Evolutionary conservation across 2,888 invertebrate species (phyloP).

Genomic region (Lasioglossum calceatum): DNA sequence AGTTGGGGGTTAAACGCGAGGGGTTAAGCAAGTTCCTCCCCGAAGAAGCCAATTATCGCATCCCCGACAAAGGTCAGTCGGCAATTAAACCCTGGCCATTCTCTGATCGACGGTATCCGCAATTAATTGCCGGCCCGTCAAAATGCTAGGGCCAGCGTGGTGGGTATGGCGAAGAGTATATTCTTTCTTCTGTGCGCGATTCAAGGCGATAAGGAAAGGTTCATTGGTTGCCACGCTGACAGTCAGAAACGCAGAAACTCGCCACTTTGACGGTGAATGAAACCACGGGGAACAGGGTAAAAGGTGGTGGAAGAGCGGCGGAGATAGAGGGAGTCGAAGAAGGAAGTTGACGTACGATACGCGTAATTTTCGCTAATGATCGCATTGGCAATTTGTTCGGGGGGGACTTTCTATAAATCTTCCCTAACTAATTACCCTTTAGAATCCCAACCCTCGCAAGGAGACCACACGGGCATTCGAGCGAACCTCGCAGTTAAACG

Average conservation of each 20-base stretch:
- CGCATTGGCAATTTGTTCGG: constrained; percentile 75
- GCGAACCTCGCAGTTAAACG: constrained; percentile 73
- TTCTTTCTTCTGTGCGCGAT: neutral
- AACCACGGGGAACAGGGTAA: neutral
- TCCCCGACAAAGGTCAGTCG: constrained; percentile 20
- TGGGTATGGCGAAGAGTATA: neutral
- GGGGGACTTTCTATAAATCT: constrained; percentile 75
- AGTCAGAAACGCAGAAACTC: neutral
- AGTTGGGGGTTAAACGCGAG: neutral
- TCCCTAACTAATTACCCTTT: constrained; percentile 78
- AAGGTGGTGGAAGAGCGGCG: constrained; percentile 13
- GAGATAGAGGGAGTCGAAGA: constrained; percentile 28
- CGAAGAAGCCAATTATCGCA: neutral
- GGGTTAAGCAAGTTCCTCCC: neutral
- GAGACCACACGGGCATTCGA: constrained; percentile 71
- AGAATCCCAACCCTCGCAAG: constrained; percentile 66
- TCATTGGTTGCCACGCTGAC: neutral
- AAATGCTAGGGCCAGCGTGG: neutral
- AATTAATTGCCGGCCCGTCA: constrained; percentile 20
- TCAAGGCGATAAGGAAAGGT: constrained; percentile 1
- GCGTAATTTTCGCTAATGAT: constrained; percentile 74
- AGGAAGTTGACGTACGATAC: constrained; percentile 55
- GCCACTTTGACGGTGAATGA: constrained; percentile 12
- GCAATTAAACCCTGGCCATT: constrained; percentile 31
- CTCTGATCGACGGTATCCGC: constrained; percentile 12